A percentile compares a stretch with the other conserved stretches of the same genome.
These are phyloP conservation scores for Aplochiton taeniatus DNA, from an alignment of 2,797 vertebrate genomes.

Conservation along the genomic window DNA sequence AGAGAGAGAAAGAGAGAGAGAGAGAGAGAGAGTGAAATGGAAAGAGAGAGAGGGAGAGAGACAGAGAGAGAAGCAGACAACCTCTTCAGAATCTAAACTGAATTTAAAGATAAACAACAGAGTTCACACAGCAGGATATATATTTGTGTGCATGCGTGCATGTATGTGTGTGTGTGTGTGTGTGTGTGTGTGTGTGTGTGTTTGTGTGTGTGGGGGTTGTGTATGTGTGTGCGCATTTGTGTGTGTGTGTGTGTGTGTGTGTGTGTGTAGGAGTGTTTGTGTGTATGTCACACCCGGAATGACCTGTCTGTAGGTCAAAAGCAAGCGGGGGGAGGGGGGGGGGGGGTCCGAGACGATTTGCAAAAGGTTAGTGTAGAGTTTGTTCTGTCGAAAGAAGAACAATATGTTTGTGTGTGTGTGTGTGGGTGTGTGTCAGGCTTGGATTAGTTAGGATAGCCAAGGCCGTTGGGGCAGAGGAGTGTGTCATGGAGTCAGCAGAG, in stretches of 20 bases:
- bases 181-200: background rate
- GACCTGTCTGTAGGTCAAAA: constrained; percentile 55
- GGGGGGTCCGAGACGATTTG: constrained; percentile 59
- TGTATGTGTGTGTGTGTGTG: constrained; percentile 6
- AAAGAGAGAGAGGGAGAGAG: constrained; percentile 12
- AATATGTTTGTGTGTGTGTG: background rate
- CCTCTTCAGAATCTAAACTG: constrained; percentile 22
- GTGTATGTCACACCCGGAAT: constrained; percentile 35
- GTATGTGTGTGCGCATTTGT: constrained; percentile 16
- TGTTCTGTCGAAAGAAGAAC: constrained; percentile 36
- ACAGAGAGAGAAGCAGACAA: constrained; percentile 36
- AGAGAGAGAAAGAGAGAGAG: background rate
- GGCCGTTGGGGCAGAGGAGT: constrained; percentile 1
- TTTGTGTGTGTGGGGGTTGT: constrained; percentile 24
- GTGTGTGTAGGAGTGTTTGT: constrained; percentile 23
- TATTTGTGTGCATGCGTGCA: constrained; percentile 7
- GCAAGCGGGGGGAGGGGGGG: constrained; percentile 61
- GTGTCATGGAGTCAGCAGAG: background rate
- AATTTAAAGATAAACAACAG: background rate
- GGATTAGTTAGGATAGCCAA: constrained; percentile 10
- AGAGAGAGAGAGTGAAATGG: constrained; percentile 38
- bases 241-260: background rate
- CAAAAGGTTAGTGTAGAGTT: constrained; percentile 64
- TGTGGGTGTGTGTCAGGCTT: constrained; percentile 12
- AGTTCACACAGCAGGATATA: background rate